phyloP scores from a whole-genome alignment of 2,113 vertebrate species.

The Naja naja region DNA sequence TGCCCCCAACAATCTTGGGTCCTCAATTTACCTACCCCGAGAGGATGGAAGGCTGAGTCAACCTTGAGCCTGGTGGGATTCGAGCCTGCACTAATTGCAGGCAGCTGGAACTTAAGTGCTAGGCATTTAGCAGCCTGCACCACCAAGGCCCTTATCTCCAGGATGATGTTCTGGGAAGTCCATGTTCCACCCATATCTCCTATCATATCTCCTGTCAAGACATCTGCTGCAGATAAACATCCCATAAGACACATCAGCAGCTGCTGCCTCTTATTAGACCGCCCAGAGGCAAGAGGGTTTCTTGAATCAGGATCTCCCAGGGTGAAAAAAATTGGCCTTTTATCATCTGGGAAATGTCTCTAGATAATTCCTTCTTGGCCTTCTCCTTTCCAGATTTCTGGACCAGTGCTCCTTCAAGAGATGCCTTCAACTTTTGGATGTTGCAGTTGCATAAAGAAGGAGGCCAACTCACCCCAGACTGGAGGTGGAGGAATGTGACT shows the following conservation, averaged over 20 bases:
- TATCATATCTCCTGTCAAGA: neutral
- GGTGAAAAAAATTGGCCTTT: neutral
- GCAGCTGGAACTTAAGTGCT: too few species aligned
- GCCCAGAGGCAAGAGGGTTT: neutral
- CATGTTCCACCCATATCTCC: neutral
- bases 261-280: too few species aligned
- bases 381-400: neutral
- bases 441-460: neutral
- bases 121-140: too few species aligned
- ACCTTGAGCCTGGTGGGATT: too few species aligned
- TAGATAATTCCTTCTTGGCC: neutral
- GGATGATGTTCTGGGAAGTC: neutral
- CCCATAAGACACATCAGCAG: neutral
- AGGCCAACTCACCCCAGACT: neutral
- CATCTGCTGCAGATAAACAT: neutral
- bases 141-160: too few species aligned
- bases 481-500: conserved; percentile 41
- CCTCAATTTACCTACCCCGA: too few species aligned
- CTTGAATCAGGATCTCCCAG: neutral
- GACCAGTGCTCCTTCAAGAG: neutral
- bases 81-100: too few species aligned
- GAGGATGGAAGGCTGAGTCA: too few species aligned
- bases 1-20: too few species aligned
- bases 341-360: neutral
- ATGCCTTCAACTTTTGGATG: neutral